A percentile compares a stretch with the other conserved stretches of the same genome.
These are phyloP conservation scores for Protomyctophum bolini DNA, from an alignment of 2,113 vertebrate genomes.

Conservation along the genomic window DNA sequence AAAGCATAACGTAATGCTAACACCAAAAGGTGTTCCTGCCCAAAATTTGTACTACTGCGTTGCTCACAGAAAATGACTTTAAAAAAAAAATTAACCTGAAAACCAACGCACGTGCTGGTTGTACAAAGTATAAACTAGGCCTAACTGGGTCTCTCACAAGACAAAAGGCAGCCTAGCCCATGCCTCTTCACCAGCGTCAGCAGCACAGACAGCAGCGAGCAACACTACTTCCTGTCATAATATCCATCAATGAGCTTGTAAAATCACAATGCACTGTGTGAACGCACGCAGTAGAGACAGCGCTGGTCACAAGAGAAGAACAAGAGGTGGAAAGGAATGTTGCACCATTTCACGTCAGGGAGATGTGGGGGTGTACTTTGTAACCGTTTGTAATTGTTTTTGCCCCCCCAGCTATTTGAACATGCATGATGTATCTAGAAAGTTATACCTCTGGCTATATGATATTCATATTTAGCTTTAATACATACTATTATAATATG, in stretches of 20 bases:
- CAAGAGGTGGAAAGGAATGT: not conserved
- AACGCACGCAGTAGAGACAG: not conserved
- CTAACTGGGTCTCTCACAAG: slow-evolving; percentile 30
- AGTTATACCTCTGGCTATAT: not conserved
- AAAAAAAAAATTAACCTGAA: too few relatives aligned
- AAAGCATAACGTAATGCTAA: too few relatives aligned
- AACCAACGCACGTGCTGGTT: too few relatives aligned
- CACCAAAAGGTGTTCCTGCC: too few relatives aligned
- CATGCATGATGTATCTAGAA: not conserved
- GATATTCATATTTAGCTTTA: too few relatives aligned
- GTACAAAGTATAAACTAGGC: too few relatives aligned
- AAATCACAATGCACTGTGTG: not conserved
- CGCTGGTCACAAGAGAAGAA: not conserved
- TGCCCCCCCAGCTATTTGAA: not conserved
- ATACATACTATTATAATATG: too few relatives aligned
- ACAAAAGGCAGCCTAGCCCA: slow-evolving; percentile 38
- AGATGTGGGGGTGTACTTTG: not conserved
- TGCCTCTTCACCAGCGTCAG: slow-evolving; percentile 32
- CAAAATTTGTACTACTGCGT: too few relatives aligned
- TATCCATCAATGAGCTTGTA: slow-evolving; percentile 8
- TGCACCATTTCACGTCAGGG: slow-evolving; percentile 1
- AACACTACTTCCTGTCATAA: slow-evolving; percentile 39
- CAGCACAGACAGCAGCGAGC: not conserved
- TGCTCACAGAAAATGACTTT: too few relatives aligned
- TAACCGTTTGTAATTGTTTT: not conserved